A percentile compares a stretch with the other conserved stretches of the same genome.
Conservation (phyloP, 2,888 invertebrate genomes). For the Pollenia amentaria region DNA sequence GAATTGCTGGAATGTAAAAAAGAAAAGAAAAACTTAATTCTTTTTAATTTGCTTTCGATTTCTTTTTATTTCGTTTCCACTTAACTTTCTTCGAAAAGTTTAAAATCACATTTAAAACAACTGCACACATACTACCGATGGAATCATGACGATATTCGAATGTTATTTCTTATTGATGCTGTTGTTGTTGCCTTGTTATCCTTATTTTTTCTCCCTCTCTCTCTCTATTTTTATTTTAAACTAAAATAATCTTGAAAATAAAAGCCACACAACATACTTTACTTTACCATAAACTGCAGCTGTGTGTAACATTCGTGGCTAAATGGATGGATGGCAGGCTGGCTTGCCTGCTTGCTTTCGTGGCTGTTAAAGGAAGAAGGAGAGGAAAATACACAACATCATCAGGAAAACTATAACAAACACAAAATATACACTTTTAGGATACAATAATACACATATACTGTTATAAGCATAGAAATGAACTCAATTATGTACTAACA, state of each 20-base stretch:
- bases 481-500: not conserved
- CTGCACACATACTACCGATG: constrained; percentile 64
- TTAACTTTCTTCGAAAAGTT: constrained; percentile 59
- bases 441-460: constrained; percentile 24
- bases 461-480: constrained; percentile 21
- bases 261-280: constrained; percentile 66
- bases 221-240: constrained; percentile 30
- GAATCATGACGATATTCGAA: constrained; percentile 64
- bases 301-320: constrained; percentile 58
- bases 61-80: constrained; percentile 42
- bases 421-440: constrained; percentile 62
- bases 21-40: not conserved
- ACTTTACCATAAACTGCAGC: constrained; percentile 68
- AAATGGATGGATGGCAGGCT: constrained; percentile 11
- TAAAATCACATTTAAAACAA: constrained; percentile 69
- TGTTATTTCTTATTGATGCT: constrained; percentile 51
- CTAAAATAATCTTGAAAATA: constrained; percentile 36
- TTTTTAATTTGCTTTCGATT: constrained; percentile 57
- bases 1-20: not conserved
- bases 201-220: not conserved
- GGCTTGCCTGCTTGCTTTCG: not conserved
- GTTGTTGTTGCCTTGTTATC: constrained; percentile 40
- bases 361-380: constrained; percentile 33
- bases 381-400: constrained; percentile 50
- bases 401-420: constrained; percentile 63